These are phyloP conservation scores for Atrichornis clamosus DNA, from an alignment of 2,113 vertebrate genomes.

Conservation along the genomic window DNA sequence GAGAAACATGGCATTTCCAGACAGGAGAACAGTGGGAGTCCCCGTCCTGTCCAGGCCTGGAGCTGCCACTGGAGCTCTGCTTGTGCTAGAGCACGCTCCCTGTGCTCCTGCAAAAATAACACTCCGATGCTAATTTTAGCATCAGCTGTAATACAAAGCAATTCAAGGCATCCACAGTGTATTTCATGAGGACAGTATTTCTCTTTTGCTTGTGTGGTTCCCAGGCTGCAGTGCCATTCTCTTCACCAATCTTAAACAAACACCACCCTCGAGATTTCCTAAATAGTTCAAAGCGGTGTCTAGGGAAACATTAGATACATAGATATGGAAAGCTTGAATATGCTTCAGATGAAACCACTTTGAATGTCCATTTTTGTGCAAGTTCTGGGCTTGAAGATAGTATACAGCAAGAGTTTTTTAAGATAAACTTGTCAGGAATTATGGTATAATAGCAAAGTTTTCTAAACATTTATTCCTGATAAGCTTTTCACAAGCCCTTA, in stretches of 20 bases:
- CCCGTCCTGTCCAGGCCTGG: neutral
- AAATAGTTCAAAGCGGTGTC: conserved; percentile 41
- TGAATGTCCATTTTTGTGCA: conserved; percentile 41
- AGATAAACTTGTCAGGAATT: conserved; percentile 39
- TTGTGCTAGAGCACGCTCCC: neutral
- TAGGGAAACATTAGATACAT: conserved; percentile 45
- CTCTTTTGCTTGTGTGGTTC: conserved; percentile 46
- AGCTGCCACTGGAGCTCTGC: neutral
- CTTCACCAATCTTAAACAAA: conserved; percentile 51
- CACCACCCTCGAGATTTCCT: conserved; percentile 12
- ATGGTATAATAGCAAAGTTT: conserved; percentile 15
- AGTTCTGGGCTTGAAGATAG: neutral
- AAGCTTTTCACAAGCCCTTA: conserved; percentile 25
- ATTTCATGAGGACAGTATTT: conserved; percentile 21
- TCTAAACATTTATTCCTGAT: conserved; percentile 47
- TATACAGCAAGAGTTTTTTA: neutral
- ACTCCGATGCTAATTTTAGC: conserved; percentile 44
- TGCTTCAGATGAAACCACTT: conserved; percentile 6
- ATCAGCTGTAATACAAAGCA: conserved; percentile 4
- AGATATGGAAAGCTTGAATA: conserved; percentile 22
- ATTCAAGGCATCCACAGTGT: conserved; percentile 16
- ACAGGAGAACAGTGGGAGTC: neutral
- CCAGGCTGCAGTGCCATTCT: conserved; percentile 32
- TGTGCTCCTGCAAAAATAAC: conserved; percentile 6
- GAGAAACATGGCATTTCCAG: neutral